These are phyloP conservation scores for Chloroclystis v-ata DNA, from an alignment of 2,888 invertebrate species.

Conservation along the genomic window DNA sequence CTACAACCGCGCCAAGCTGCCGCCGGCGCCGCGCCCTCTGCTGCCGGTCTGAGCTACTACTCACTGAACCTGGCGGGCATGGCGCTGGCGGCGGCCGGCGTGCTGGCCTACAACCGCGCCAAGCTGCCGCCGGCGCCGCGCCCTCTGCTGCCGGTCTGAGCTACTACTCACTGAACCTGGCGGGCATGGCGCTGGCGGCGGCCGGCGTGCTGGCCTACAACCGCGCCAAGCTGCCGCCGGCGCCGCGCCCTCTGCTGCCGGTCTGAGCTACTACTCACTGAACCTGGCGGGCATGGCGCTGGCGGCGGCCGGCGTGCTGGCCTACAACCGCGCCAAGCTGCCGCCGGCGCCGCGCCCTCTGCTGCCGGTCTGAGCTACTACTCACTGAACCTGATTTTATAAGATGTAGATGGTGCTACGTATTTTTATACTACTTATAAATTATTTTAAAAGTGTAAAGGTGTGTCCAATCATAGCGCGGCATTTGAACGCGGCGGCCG, in stretches of 20 bases:
- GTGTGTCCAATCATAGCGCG: no score
- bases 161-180: constrained; percentile 81
- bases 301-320: constrained; percentile 92
- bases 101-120: constrained; percentile 88
- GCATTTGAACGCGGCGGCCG: no score
- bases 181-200: constrained; percentile 94
- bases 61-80: constrained; percentile 91
- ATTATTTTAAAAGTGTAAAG: no score
- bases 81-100: constrained; percentile 92
- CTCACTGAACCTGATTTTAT: no score
- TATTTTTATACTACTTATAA: no score
- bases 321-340: constrained; percentile 83
- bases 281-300: constrained; percentile 94
- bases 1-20: constrained; percentile 82
- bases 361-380: constrained; percentile 32
- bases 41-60: constrained; percentile 47
- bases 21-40: constrained; percentile 24
- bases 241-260: constrained; percentile 37
- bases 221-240: constrained; percentile 49
- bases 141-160: constrained; percentile 50
- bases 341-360: constrained; percentile 24
- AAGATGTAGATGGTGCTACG: no score
- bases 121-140: constrained; percentile 30
- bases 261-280: constrained; percentile 59
- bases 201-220: constrained; percentile 94